phyloP scores from a whole-genome alignment of 2,888 invertebrate genomes.

The Vandiemenella viatica region DNA sequence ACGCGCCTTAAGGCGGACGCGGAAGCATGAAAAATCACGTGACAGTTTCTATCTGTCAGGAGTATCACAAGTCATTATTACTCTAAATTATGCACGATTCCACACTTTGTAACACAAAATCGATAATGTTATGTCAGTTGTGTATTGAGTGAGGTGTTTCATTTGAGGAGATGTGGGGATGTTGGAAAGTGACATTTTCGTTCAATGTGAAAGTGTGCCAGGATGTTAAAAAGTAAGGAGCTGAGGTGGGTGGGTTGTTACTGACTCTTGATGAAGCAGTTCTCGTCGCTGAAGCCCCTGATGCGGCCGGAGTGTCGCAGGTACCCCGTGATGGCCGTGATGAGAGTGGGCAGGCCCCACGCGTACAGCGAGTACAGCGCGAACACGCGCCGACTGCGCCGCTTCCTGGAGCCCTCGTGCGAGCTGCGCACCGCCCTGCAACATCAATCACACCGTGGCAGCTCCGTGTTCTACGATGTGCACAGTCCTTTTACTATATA shows the following conservation, averaged over 20 bases:
- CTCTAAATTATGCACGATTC: too few relatives aligned
- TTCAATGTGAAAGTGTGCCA: neutral
- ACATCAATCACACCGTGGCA: neutral
- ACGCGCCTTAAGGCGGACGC: too few relatives aligned
- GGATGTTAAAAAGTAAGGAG: neutral
- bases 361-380: constrained; percentile 52
- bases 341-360: constrained; percentile 45
- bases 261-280: constrained; percentile 4
- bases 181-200: too few relatives aligned
- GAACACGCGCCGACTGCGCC: constrained; percentile 29
- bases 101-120: too few relatives aligned
- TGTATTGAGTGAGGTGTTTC: too few relatives aligned
- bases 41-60: too few relatives aligned
- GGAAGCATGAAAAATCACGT: too few relatives aligned
- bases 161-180: too few relatives aligned
- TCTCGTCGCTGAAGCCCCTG: constrained; percentile 4
- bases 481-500: too few relatives aligned
- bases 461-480: too few relatives aligned
- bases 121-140: too few relatives aligned
- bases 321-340: constrained; percentile 39
- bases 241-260: neutral
- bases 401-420: constrained; percentile 2
- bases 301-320: constrained; percentile 34
- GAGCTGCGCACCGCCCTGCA: constrained; percentile 1
- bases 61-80: too few relatives aligned